Conservation (phyloP, 2,888 invertebrate species). For the Harpalus rubripes region DNA sequence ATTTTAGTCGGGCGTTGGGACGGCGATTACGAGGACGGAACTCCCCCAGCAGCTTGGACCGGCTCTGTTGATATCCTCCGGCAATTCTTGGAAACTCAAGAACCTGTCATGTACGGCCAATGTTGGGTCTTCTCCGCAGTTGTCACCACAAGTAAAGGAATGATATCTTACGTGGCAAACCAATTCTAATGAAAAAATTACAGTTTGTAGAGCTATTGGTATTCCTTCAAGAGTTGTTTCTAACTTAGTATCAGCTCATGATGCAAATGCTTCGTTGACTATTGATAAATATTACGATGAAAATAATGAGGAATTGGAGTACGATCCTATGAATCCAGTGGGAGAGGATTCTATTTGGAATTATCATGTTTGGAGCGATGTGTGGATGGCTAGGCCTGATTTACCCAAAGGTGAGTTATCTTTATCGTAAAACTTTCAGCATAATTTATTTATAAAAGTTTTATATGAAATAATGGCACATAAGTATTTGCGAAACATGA, state of each 20-base stretch:
- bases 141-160: conserved; percentile 83
- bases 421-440: not conserved
- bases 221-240: conserved; percentile 90
- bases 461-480: too few relatives aligned
- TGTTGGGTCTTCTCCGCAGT: conserved; percentile 94
- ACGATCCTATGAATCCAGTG: conserved; percentile 83
- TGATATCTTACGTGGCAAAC: not conserved
- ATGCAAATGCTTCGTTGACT: conserved; percentile 87
- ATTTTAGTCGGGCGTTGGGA: conserved; percentile 87
- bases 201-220: conserved; percentile 89
- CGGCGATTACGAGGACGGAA: conserved; percentile 86
- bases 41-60: conserved; percentile 88
- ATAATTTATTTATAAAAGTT: not conserved
- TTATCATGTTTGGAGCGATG: conserved; percentile 94
- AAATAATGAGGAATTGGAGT: conserved; percentile 83
- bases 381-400: conserved; percentile 91
- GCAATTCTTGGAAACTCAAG: conserved; percentile 82
- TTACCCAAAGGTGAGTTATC: conserved; percentile 80
- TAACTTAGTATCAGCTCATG: conserved; percentile 91
- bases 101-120: conserved; percentile 89
- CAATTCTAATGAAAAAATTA: conserved; percentile 66
- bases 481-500: too few relatives aligned
- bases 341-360: conserved; percentile 92
- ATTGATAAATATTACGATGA: conserved; percentile 88
- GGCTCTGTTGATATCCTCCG: conserved; percentile 88